Evolutionary conservation across 2,797 vertebrate species (phyloP).

Genomic region (Staurois parvus): DNA sequence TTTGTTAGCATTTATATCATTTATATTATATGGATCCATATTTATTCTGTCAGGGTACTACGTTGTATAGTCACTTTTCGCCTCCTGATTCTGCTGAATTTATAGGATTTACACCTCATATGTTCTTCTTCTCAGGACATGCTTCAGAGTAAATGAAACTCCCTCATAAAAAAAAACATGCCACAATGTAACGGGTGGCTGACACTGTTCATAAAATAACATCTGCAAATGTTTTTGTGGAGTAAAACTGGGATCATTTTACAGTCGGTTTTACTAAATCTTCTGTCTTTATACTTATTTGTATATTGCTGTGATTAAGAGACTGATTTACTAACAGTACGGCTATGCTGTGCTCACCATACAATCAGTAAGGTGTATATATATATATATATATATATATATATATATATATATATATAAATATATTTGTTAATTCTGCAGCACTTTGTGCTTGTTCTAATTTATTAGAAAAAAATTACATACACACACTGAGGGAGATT

Average conservation of each 20-base stretch:
- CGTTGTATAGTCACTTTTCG: conserved; percentile 52
- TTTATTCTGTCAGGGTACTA: conserved; percentile 56
- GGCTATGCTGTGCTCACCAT: too few species aligned
- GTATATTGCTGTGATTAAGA: background rate
- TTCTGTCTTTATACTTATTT: conserved; percentile 8
- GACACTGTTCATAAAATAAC: conserved; percentile 49
- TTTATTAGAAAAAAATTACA: too few species aligned
- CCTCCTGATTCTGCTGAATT: conserved; percentile 54
- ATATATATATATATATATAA: too few species aligned
- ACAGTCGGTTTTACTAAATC: conserved; percentile 16
- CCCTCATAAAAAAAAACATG: conserved; percentile 44
- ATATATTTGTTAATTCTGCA: too few species aligned
- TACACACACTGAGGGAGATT: too few species aligned
- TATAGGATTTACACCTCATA: conserved; percentile 61
- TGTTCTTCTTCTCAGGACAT: conserved; percentile 50
- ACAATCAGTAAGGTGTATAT: background rate
- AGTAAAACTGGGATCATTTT: conserved; percentile 24
- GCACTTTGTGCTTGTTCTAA: too few species aligned
- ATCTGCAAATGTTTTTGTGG: conserved; percentile 43
- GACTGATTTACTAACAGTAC: background rate
- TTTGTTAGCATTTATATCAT: conserved; percentile 46
- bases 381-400: too few species aligned
- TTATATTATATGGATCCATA: conserved; percentile 45
- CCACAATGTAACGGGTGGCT: conserved; percentile 51
- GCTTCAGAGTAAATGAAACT: conserved; percentile 53